Percentiles rank a stretch among this genome's conserved stretches.
phyloP scores from a whole-genome alignment of 2,888 invertebrate genomes.

The Horisme vitalbata region DNA sequence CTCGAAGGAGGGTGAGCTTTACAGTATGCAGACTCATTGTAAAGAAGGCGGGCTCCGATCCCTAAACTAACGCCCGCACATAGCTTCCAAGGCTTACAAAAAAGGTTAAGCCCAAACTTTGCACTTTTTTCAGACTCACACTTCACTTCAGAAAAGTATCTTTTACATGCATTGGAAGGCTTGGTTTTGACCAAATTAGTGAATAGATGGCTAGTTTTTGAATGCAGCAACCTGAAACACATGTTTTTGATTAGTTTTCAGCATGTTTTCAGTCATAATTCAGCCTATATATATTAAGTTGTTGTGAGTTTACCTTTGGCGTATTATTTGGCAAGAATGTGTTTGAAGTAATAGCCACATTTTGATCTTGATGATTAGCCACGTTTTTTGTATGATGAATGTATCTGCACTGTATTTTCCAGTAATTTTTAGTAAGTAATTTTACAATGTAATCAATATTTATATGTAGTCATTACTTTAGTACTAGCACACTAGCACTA shows the following conservation, averaged over 20 bases:
- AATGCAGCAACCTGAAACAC: constrained; percentile 60
- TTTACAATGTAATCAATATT: too few species aligned
- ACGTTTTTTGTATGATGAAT: too few species aligned
- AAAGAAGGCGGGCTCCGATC: constrained; percentile 58
- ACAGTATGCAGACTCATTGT: constrained; percentile 85
- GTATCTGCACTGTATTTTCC: too few species aligned
- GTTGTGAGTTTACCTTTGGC: constrained; percentile 61
- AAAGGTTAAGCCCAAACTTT: constrained; percentile 51
- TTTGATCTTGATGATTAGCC: too few species aligned
- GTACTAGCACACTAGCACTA: too few species aligned
- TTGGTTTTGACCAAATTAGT: constrained; percentile 60
- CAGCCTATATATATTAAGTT: not conserved
- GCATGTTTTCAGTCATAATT: not conserved
- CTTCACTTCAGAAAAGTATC: constrained; percentile 57
- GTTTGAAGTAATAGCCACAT: constrained; percentile 74
- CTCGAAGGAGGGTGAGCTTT: constrained; percentile 81
- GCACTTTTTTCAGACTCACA: constrained; percentile 49
- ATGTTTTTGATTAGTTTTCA: constrained; percentile 7
- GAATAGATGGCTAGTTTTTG: constrained; percentile 54
- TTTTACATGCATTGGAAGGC: constrained; percentile 53
- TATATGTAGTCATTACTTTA: too few species aligned
- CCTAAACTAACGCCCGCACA: constrained; percentile 74
- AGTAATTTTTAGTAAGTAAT: too few species aligned
- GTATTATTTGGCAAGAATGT: constrained; percentile 54
- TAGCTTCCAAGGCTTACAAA: constrained; percentile 72